Evolutionary conservation across 2,888 invertebrate genomes (phyloP).

Genomic region (Gymnocheta viridis): DNA sequence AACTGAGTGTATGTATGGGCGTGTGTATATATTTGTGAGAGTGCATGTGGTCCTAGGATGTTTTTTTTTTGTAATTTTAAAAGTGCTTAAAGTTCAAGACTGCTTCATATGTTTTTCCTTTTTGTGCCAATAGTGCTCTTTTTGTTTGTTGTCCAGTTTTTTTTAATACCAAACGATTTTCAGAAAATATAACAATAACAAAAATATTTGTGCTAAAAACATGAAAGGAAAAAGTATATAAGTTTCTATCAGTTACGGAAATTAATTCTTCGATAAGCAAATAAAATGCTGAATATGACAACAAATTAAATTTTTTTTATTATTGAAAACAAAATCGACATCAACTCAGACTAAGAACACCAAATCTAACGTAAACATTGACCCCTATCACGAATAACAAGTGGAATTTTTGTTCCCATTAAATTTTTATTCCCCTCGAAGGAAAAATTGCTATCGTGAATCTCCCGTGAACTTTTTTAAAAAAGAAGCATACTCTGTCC

Average conservation of each 20-base stretch:
- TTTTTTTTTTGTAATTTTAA: neutral
- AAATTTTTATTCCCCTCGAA: neutral
- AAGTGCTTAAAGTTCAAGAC: slow-evolving; percentile 24
- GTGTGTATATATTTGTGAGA: neutral
- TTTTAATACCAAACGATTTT: too few relatives aligned
- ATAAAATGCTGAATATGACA: slow-evolving; percentile 24
- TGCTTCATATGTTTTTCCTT: neutral
- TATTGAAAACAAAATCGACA: neutral
- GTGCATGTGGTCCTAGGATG: too few relatives aligned
- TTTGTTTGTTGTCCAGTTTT: neutral
- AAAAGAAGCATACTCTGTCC: too few relatives aligned
- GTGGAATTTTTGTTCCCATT: neutral
- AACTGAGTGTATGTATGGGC: neutral
- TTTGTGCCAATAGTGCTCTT: neutral
- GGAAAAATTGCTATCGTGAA: neutral
- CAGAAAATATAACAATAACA: neutral
- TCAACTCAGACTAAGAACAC: neutral
- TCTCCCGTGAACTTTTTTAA: too few relatives aligned
- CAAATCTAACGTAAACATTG: neutral
- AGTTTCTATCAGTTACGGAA: slow-evolving; percentile 23
- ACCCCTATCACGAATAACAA: too few relatives aligned
- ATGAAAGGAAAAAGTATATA: neutral
- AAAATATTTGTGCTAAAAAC: neutral
- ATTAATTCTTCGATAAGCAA: neutral
- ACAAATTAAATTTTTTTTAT: neutral